A percentile compares a stretch with the other conserved stretches of the same genome.
Conservation (phyloP, 2,888 invertebrate species). For the Pegoplata infirma region DNA sequence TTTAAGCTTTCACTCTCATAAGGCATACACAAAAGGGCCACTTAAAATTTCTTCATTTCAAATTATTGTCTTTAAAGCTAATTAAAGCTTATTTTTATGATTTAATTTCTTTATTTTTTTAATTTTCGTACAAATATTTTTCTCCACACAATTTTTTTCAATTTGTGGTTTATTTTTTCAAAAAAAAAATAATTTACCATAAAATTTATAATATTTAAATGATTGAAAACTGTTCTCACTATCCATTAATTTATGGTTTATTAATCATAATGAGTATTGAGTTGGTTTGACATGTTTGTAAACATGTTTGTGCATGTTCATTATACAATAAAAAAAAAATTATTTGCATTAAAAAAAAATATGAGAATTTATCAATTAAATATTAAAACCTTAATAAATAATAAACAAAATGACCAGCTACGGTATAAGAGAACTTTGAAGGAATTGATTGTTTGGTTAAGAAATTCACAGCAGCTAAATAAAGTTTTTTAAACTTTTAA, state of each 20-base stretch:
- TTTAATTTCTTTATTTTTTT: no score
- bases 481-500: no score
- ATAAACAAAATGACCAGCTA: slow-evolving; percentile 56
- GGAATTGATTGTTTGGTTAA: no score
- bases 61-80: no score
- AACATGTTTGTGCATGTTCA: slow-evolving; percentile 12
- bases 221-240: slow-evolving; percentile 56
- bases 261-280: slow-evolving; percentile 60
- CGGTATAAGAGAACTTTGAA: background rate
- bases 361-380: slow-evolving; percentile 56
- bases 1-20: no score
- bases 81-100: no score
- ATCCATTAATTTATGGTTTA: slow-evolving; percentile 60
- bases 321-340: background rate
- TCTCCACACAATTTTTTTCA: slow-evolving; percentile 20
- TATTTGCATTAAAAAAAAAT: slow-evolving; percentile 1
- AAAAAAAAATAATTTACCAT: slow-evolving; percentile 48
- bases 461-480: no score
- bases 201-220: slow-evolving; percentile 43
- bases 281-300: slow-evolving; percentile 30
- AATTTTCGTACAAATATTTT: no score
- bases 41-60: no score
- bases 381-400: slow-evolving; percentile 63
- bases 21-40: no score
- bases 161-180: slow-evolving; percentile 55